These are phyloP conservation scores for Emmelina monodactyla DNA, from an alignment of 2,888 invertebrate species.

Conservation along the genomic window DNA sequence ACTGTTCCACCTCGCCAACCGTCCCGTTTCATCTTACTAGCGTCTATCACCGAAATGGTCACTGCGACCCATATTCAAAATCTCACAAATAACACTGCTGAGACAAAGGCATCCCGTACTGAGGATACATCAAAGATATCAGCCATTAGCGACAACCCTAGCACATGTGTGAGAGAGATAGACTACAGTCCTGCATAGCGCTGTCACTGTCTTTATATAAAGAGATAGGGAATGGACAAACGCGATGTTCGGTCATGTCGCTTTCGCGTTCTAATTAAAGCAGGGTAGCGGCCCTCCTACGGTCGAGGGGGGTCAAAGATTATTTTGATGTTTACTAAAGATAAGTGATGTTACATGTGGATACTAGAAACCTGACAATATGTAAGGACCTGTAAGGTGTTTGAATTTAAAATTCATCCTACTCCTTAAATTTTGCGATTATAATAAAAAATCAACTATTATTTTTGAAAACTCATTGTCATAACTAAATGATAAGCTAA, in stretches of 20 bases:
- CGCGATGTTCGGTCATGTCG: neutral
- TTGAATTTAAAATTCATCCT: too few relatives aligned
- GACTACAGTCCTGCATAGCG: neutral
- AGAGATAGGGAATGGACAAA: neutral
- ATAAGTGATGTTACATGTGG: too few relatives aligned
- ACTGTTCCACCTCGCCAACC: conserved; percentile 1
- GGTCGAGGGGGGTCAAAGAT: neutral
- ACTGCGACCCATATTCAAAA: neutral
- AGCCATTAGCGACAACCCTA: neutral
- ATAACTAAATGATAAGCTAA: too few relatives aligned
- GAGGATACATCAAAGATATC: neutral
- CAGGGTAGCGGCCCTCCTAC: neutral
- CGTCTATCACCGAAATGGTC: neutral
- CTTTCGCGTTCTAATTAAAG: conserved; percentile 55
- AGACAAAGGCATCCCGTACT: neutral
- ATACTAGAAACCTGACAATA: too few relatives aligned
- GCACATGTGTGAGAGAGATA: neutral
- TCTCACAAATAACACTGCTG: neutral
- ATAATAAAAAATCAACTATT: too few relatives aligned
- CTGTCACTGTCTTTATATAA: neutral
- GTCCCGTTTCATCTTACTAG: too few relatives aligned
- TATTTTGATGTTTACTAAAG: neutral
- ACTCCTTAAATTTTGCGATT: too few relatives aligned
- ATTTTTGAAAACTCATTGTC: too few relatives aligned
- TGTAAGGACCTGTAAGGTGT: too few relatives aligned